These are phyloP conservation scores for Trachelus tabidus DNA, from an alignment of 2,888 invertebrate genomes.

Conservation along the genomic window DNA sequence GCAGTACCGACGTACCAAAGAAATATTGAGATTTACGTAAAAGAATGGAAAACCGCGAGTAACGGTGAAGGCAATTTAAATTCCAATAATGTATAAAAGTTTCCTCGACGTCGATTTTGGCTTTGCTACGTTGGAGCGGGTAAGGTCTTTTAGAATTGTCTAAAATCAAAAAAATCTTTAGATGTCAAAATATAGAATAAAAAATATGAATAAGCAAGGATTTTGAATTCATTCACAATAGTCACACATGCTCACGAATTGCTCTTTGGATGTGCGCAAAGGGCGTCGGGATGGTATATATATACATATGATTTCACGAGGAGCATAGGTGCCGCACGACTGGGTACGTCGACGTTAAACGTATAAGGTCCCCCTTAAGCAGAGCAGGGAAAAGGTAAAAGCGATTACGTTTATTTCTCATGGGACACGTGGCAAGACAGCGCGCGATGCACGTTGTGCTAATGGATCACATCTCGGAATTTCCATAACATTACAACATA, in stretches of 20 bases:
- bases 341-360: background rate
- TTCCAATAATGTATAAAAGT: constrained; percentile 55
- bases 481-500: constrained; percentile 54
- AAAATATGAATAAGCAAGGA: background rate
- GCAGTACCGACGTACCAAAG: constrained; percentile 36
- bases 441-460: constrained; percentile 41
- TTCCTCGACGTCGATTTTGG: constrained; percentile 22
- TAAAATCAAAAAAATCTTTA: background rate
- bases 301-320: background rate
- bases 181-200: background rate
- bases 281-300: background rate
- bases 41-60: constrained; percentile 41
- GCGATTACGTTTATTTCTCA: constrained; percentile 59
- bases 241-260: background rate
- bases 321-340: background rate
- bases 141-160: background rate
- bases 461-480: constrained; percentile 58
- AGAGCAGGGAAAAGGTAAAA: constrained; percentile 35
- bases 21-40: constrained; percentile 53
- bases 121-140: background rate
- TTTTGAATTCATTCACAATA: background rate
- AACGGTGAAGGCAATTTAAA: constrained; percentile 51
- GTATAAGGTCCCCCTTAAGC: background rate
- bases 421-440: constrained; percentile 41
- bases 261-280: background rate